phyloP scores from a whole-genome alignment of 2,888 invertebrate genomes.

The Drosophila bunnanda region DNA sequence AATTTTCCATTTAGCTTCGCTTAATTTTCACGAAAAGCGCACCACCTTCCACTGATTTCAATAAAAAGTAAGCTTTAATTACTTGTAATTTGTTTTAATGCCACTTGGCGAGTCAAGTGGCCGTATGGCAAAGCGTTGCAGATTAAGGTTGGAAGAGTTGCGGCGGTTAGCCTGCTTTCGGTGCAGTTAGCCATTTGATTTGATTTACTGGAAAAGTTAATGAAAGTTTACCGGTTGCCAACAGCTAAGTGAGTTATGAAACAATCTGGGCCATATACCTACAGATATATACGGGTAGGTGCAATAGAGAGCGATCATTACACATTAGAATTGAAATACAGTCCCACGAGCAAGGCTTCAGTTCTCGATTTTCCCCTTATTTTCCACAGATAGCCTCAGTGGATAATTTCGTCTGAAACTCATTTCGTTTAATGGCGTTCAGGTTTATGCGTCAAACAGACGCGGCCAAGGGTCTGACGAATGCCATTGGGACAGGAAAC shows the following conservation, averaged over 20 bases:
- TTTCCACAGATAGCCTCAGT: conserved; percentile 17
- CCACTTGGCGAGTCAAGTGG: conserved; percentile 68
- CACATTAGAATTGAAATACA: conserved; percentile 69
- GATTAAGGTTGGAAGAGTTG: conserved; percentile 53
- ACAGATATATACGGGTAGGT: conserved; percentile 10
- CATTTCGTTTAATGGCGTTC: conserved; percentile 78
- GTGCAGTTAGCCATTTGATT: conserved; percentile 72
- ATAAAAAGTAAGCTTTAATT: conserved; percentile 72
- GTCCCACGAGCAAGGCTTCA: conserved; percentile 35
- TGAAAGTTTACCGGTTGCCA: conserved; percentile 66
- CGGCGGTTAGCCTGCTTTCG: conserved; percentile 19
- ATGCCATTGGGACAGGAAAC: conserved; percentile 48
- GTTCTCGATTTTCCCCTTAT: conserved; percentile 1
- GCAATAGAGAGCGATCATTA: conserved; percentile 61
- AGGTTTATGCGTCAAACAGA: conserved; percentile 75
- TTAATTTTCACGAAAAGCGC: conserved; percentile 11
- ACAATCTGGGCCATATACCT: conserved; percentile 56
- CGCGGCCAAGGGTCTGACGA: conserved; percentile 39
- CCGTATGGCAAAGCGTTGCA: conserved; percentile 29
- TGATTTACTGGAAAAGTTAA: conserved; percentile 76
- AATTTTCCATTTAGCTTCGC: not conserved
- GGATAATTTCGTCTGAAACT: conserved; percentile 78
- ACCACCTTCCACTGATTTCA: conserved; percentile 47
- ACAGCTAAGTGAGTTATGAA: conserved; percentile 74
- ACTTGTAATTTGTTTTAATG: conserved; percentile 80